A percentile compares a stretch with the other conserved stretches of the same genome.
These are phyloP conservation scores for Drosophila sproati DNA, from an alignment of 1,140 invertebrate genomes.

Conservation along the genomic window DNA sequence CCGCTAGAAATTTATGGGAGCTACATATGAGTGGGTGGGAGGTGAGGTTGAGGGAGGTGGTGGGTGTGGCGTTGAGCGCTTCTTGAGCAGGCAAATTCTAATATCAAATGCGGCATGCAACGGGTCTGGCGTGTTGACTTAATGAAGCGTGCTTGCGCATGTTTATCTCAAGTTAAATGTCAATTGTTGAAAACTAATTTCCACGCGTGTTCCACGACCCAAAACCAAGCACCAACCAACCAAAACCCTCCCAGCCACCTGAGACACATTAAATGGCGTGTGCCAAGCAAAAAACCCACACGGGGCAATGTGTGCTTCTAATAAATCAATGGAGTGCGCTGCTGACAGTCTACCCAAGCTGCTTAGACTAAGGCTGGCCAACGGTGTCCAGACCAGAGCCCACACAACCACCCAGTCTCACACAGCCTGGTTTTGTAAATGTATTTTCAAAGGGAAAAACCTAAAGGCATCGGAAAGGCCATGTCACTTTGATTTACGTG, in stretches of 20 bases:
- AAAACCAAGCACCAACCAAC: background rate
- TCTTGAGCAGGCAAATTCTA: conserved; percentile 49
- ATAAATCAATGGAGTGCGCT: conserved; percentile 66
- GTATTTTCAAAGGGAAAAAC: conserved; percentile 21
- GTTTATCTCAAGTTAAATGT: conserved; percentile 84
- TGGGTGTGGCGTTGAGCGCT: background rate
- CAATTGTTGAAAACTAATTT: conserved; percentile 83
- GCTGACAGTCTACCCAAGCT: conserved; percentile 68
- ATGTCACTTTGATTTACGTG: conserved; percentile 78
- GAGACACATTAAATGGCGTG: conserved; percentile 68
- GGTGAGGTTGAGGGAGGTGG: conserved; percentile 12
- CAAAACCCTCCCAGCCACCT: background rate
- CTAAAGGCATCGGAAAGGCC: conserved; percentile 23
- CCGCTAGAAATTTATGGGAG: conserved; percentile 23
- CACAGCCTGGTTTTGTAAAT: conserved; percentile 31
- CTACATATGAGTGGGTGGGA: conserved; percentile 19
- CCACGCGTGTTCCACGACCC: conserved; percentile 27
- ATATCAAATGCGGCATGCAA: conserved; percentile 75
- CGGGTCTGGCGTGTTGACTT: conserved; percentile 75
- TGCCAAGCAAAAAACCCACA: conserved; percentile 49
- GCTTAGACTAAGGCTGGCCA: conserved; percentile 1
- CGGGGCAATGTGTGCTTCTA: conserved; percentile 1
- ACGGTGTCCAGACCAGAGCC: background rate
- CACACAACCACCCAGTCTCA: conserved; percentile 4
- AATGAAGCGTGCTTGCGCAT: conserved; percentile 76